Conservation (phyloP, 2,113 vertebrate species). For the Cyrtonyx montezumae region DNA sequence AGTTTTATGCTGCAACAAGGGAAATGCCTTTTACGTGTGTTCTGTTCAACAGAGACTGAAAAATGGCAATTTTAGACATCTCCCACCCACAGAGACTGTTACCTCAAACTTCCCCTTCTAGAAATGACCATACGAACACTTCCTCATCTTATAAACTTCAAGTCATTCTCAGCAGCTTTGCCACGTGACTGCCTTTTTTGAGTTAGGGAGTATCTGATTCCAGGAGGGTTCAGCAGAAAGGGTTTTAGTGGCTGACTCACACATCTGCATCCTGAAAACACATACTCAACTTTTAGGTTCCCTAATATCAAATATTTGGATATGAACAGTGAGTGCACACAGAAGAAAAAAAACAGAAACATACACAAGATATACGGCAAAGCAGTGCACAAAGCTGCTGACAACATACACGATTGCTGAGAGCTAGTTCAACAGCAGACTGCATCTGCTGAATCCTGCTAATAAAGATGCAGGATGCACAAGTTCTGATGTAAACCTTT, state of each 20-base stretch:
- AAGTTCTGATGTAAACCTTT: neutral
- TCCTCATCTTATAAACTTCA: neutral
- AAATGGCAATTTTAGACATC: neutral
- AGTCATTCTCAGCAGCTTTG: neutral
- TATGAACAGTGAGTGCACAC: neutral
- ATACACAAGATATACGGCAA: neutral
- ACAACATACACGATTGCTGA: neutral
- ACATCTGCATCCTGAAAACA: neutral
- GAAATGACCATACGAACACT: neutral
- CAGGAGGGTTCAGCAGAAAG: neutral
- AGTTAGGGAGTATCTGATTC: neutral
- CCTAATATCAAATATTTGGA: too few species aligned
- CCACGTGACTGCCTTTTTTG: neutral
- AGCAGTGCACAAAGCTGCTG: neutral
- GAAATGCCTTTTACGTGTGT: rapidly evolving
- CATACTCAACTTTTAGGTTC: neutral
- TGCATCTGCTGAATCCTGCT: neutral
- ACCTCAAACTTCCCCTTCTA: neutral
- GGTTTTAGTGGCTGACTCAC: neutral
- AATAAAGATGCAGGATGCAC: neutral
- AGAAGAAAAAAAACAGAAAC: neutral
- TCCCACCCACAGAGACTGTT: neutral
- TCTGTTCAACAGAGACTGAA: neutral
- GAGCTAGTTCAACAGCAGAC: neutral
- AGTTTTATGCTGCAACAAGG: neutral